Evolutionary conservation across 2,797 vertebrate genomes (phyloP).

Genomic region (Phrynocephalus forsythii): DNA sequence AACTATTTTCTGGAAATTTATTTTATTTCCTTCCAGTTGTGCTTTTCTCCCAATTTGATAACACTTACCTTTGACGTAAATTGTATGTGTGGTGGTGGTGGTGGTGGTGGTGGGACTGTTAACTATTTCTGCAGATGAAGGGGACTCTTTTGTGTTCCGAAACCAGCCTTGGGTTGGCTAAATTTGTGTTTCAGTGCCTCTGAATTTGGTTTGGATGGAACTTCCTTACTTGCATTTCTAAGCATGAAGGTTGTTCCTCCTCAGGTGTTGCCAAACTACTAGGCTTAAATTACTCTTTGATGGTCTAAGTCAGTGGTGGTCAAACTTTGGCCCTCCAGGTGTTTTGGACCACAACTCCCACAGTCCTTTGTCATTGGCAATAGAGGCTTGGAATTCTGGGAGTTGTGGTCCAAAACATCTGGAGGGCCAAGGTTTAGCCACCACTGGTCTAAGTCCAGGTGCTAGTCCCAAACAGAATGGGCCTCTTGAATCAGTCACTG

Average conservation of each 20-base stretch:
- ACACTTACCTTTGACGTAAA: not conserved
- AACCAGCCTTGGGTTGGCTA: not conserved
- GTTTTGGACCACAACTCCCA: too few relatives aligned
- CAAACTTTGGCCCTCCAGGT: too few relatives aligned
- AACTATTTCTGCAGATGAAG: not conserved
- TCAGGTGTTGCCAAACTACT: too few relatives aligned
- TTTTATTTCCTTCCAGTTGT: not conserved
- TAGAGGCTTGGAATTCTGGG: too few relatives aligned
- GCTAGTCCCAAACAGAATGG: not conserved
- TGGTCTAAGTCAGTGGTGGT: too few relatives aligned
- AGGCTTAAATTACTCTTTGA: too few relatives aligned
- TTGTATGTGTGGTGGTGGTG: too few relatives aligned
- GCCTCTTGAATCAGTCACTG: not conserved
- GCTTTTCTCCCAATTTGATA: not conserved
- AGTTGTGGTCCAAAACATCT: too few relatives aligned
- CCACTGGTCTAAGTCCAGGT: too few relatives aligned
- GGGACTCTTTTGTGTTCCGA: not conserved
- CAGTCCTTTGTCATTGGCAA: too few relatives aligned
- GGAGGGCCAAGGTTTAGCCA: too few relatives aligned
- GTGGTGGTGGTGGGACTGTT: not conserved
- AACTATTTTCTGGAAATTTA: not conserved
- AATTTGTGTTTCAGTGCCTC: not conserved
- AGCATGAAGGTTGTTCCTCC: not conserved
- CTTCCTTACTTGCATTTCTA: not conserved
- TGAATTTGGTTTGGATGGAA: not conserved